Evolutionary conservation across 1,140 invertebrate genomes (phyloP), one percentile per base, ranked within the genome.

Genomic region (Dolichoris vasculosae): DNA sequence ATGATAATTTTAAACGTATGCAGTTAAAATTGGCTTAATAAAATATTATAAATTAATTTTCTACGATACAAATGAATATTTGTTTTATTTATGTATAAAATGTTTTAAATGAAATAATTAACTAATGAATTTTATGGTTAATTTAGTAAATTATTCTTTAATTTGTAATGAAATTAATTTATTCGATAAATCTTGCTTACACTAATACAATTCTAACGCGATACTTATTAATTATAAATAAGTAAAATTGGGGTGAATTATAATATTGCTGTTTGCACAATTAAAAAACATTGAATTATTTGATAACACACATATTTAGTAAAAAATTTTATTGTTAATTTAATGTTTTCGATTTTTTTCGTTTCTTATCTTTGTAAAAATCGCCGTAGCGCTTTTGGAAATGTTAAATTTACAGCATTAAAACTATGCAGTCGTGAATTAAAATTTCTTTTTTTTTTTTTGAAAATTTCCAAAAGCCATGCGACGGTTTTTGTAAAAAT

Each of bases 301-400:
- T 84, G 20, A 23, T 46, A 79, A 85, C 76, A 83, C 67, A 84
- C 20, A 64, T 81, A 75, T 85, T 85, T 80, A 85, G 80, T 85
- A 15, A 85, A 73, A n/a, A 73, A 73, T 46, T 26, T 38, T 15
- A n/a, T 59, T 23, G 1, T 80, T 71, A 75, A 85, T 80, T n/a
- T 73, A 85, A 80, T 80, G 81, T 85, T 80, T 80, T 80, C 75
- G n/a, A 63, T 64, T 6, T 15, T 64, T 32, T 55, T 32, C 7
- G 17, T 55, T 13, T 13, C 46, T 73, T 8, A 30, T 78, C 59
- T 59, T 59, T 38, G 38, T 2, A 80, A 80, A 80, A 67, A 40
- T 59, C 38, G 55, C 38, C 40, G 30, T n/a, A 23, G 6, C 30
- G 11, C 20, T 23, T 17, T 13, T 38, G 55, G 55, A 55, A 17